Evolutionary conservation across 2,113 vertebrate genomes (phyloP).

Genomic region (Suricata suricatta): DNA sequence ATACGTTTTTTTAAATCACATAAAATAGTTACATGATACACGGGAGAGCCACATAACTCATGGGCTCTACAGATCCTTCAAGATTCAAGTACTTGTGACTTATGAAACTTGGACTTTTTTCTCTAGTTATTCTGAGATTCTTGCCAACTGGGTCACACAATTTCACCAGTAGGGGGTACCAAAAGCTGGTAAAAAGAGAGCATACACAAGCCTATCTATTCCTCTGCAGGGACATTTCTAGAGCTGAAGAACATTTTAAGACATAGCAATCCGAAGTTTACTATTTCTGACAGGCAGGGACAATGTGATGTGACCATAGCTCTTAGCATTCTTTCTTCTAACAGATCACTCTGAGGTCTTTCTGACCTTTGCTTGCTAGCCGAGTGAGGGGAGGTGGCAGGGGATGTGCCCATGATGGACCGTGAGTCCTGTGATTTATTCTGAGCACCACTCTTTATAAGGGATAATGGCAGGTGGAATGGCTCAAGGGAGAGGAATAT

Average conservation of each 20-base stretch:
- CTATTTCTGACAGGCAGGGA: constrained; percentile 27
- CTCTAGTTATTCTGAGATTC: neutral
- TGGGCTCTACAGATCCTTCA: neutral
- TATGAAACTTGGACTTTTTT: neutral
- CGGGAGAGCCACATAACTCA: neutral
- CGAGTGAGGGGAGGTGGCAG: neutral
- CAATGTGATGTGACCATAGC: neutral
- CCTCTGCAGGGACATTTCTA: neutral
- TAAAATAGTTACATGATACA: neutral
- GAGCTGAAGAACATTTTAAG: constrained; percentile 23
- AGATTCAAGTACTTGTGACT: neutral
- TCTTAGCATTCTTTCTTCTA: neutral
- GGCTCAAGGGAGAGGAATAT: neutral
- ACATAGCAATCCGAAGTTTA: neutral
- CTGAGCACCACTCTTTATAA: neutral
- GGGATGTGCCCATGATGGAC: neutral
- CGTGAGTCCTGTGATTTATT: neutral
- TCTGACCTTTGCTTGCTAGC: neutral
- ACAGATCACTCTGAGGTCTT: neutral
- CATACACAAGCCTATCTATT: neutral
- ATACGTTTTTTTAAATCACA: neutral
- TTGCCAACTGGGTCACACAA: neutral
- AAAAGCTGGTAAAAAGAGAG: constrained; percentile 50
- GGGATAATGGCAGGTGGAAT: neutral
- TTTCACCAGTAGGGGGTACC: constrained; percentile 73